Base-by-base conservation (phyloP, 2,888 invertebrate species). In the Heteromyza rotundicornis region DNA sequence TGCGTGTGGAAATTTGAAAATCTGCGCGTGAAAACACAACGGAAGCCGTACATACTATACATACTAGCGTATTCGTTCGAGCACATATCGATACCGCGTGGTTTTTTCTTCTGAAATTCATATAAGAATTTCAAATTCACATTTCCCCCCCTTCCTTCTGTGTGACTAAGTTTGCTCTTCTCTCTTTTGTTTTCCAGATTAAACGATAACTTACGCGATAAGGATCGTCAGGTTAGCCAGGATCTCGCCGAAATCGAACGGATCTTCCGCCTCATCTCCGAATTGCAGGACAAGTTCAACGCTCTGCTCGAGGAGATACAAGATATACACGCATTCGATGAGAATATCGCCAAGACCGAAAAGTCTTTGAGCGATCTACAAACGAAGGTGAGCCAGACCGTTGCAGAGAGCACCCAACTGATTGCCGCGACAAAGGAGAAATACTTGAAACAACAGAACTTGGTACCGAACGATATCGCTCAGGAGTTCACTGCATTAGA, bases 401-500 rank as follows among this genome's bases (percentile, higher is more conserved):
- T 87, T 60, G 83, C 82, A 67, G 85, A 86, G 69, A 88, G 88
- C 59, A 87, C 87, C 77, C 83, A 79, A 60, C 86, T 90, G 73
- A 86, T 88, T 16, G 85, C 85, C 57, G 85, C 86, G 69, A 87
- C 88, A 66, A 85, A 88, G 71, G 86, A 86, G 70, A 85, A 86
- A 44, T 91, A 90, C 84, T 86, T 87, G 62, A 85, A 86, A 66
- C 84, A 87, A 68, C 86, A 88, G 74, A 89, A 89, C 70, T 77
- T 86, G 50, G 81, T 88, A 66, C 91, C 94, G 64, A 89, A 90
- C 68, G 94, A 94, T 86, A 87, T 93, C 67, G 87, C 88, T 65
- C 91, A 92, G 83, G 89, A 92, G 84, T 85, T 95, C 70, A 93
- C 92, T 55, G 88, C 90, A 66, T 86, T 95, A 76, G 95, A 95